These are phyloP conservation scores for Panthera uncia DNA, from an alignment of 2,113 vertebrate genomes.

Conservation along the genomic window DNA sequence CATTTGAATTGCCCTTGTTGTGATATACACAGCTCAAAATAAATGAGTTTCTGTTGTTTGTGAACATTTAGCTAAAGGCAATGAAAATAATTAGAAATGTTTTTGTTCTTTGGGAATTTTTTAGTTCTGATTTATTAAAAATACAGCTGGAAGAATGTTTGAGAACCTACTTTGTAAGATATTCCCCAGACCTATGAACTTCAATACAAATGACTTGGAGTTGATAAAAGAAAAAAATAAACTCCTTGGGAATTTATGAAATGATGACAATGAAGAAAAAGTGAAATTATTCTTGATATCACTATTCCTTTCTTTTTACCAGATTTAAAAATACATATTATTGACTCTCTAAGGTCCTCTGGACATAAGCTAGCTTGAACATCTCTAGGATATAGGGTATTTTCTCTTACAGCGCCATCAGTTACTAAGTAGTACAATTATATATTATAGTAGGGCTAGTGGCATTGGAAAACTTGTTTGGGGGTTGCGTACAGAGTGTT, in stretches of 20 bases:
- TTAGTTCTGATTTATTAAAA: conserved; percentile 39
- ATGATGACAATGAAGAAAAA: not conserved
- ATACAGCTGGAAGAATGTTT: conserved; percentile 21
- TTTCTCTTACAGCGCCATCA: not conserved
- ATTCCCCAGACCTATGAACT: not conserved
- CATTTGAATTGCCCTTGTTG: conserved; percentile 52
- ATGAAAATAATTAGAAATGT: conserved; percentile 65
- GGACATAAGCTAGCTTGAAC: not conserved
- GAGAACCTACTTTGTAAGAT: not conserved
- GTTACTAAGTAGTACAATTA: not conserved
- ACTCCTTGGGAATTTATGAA: conserved; percentile 15
- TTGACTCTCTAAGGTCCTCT: not conserved
- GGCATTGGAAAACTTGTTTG: not conserved
- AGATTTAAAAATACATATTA: not conserved
- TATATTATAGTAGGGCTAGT: not conserved
- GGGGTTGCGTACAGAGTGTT: not conserved
- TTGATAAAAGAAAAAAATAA: not conserved
- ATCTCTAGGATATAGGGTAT: not conserved
- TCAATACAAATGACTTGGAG: conserved; percentile 14
- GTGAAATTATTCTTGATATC: conserved; percentile 32
- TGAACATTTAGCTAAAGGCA: conserved; percentile 69
- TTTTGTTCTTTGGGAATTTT: conserved; percentile 51
- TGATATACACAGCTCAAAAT: conserved; percentile 50
- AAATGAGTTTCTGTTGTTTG: conserved; percentile 59
- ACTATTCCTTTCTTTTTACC: not conserved